A percentile compares a stretch with the other conserved stretches of the same genome.
Evolutionary conservation across 2,888 invertebrate genomes (phyloP).

Genomic region (Silvanus unidentatus): DNA sequence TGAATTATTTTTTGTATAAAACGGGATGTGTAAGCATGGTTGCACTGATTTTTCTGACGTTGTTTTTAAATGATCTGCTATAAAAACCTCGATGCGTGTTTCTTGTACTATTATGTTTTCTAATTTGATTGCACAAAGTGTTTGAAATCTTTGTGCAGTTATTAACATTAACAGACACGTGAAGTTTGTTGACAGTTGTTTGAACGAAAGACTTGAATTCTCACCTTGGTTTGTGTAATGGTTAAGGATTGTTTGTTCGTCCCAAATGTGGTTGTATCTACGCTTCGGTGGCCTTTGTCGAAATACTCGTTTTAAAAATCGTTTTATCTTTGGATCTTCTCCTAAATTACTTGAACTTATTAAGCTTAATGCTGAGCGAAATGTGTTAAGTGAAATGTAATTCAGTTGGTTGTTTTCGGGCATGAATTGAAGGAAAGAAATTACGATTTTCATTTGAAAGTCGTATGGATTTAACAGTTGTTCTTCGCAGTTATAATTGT

Average conservation of each 20-base stretch:
- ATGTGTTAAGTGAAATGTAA: too few relatives aligned
- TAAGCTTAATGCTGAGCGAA: slow-evolving; percentile 4
- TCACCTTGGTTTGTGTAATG: background rate
- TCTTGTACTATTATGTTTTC: background rate
- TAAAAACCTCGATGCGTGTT: background rate
- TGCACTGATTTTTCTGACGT: background rate
- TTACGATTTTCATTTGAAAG: too few relatives aligned
- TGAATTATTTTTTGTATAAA: background rate
- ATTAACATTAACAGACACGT: background rate
- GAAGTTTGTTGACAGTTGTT: background rate
- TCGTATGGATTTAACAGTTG: too few relatives aligned
- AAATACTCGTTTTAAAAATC: slow-evolving; percentile 6
- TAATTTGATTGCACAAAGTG: background rate
- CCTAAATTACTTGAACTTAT: slow-evolving; percentile 1
- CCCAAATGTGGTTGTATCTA: slow-evolving; percentile 9
- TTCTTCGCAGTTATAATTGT: too few relatives aligned
- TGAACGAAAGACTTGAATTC: background rate
- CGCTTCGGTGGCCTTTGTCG: slow-evolving; percentile 2
- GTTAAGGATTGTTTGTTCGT: slow-evolving; percentile 3
- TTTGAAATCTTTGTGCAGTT: background rate
- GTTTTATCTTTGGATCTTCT: background rate
- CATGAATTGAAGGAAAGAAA: too few relatives aligned
- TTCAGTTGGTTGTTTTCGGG: too few relatives aligned
- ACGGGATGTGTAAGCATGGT: background rate
- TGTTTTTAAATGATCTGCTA: background rate